Conservation (phyloP, 2,113 vertebrate genomes). For the Caloenas nicobarica region DNA sequence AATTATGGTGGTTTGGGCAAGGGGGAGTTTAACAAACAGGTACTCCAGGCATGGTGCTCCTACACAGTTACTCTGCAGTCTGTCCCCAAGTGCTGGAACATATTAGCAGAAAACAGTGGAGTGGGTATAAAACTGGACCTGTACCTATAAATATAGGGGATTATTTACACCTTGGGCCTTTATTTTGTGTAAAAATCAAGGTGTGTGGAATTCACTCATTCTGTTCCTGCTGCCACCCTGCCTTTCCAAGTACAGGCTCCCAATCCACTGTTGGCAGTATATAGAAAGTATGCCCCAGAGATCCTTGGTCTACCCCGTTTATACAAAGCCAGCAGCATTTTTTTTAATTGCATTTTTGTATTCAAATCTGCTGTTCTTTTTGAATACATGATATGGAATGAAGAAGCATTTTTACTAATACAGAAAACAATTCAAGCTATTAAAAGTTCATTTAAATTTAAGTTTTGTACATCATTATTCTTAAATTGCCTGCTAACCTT, state of each 20-base stretch:
- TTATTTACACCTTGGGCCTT: rapidly evolving
- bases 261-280: neutral
- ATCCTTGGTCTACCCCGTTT: neutral
- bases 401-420: neutral
- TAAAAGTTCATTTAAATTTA: neutral
- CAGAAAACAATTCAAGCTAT: neutral
- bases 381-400: neutral
- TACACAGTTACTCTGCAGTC: neutral
- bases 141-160: neutral
- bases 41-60: rapidly evolving
- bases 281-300: rapidly evolving
- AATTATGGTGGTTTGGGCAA: neutral
- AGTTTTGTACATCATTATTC: neutral
- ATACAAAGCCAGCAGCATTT: neutral
- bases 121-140: neutral
- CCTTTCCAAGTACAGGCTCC: neutral
- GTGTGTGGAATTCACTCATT: neutral
- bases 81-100: neutral
- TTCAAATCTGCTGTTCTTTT: neutral
- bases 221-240: neutral
- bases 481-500: neutral
- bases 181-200: neutral
- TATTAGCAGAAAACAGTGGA: neutral
- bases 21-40: neutral
- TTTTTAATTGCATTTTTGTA: neutral